Evolutionary conservation across 2,113 vertebrate species (phyloP).

Genomic region (Oreotragus oreotragus): DNA sequence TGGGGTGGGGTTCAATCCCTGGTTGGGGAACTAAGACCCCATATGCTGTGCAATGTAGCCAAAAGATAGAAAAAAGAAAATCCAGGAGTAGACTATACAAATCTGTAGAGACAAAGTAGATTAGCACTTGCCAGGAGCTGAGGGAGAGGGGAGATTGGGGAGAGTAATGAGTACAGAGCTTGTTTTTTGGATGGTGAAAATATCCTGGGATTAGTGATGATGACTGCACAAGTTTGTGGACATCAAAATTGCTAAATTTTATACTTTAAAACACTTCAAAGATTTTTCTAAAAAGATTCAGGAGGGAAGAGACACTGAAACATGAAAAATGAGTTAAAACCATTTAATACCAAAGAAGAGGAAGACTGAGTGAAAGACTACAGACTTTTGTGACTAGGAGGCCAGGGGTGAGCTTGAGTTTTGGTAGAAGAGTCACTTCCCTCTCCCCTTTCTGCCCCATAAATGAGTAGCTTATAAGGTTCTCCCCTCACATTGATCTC

Average conservation of each 20-base stretch:
- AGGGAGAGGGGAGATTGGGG: background rate
- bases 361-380: background rate
- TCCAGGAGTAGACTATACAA: background rate
- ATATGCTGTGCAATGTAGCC: background rate
- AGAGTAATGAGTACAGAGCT: background rate
- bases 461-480: background rate
- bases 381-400: background rate
- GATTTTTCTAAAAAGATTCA: background rate
- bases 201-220: background rate
- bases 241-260: background rate
- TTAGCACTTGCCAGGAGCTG: background rate
- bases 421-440: background rate
- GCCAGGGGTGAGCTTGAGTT: background rate
- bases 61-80: background rate
- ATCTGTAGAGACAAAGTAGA: background rate
- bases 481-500: background rate
- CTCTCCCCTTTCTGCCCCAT: background rate
- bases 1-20: background rate
- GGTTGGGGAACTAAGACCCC: background rate
- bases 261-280: background rate
- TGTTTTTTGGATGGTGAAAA: background rate
- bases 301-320: background rate
- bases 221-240: background rate
- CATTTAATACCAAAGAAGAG: background rate
- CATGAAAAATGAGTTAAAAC: background rate